phyloP scores from a whole-genome alignment of 1,140 invertebrate genomes.

The Anadara kagoshimensis region DNA sequence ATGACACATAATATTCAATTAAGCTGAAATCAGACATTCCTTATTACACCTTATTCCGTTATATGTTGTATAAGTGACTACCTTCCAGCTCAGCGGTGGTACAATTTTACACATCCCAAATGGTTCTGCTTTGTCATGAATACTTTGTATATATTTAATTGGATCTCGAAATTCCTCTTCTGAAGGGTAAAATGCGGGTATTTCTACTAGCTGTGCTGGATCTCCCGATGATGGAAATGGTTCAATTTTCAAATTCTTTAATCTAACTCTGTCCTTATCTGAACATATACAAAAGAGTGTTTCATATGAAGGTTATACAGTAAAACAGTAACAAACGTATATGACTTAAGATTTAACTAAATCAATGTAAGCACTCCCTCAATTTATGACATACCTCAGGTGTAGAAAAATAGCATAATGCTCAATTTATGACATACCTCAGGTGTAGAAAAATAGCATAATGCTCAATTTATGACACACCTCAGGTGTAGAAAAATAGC shows the following conservation, averaged over 20 bases:
- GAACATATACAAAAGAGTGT: background rate
- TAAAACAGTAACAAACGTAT: background rate
- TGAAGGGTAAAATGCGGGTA: constrained; percentile 87
- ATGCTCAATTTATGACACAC: too few species aligned
- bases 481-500: too few species aligned
- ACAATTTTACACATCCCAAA: constrained; percentile 93
- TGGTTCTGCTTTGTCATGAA: constrained; percentile 84
- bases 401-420: too few species aligned
- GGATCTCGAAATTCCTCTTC: constrained; percentile 93
- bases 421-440: too few species aligned
- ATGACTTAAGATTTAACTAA: background rate
- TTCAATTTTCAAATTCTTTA: background rate
- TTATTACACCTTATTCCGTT: too few species aligned
- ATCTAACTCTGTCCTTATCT: background rate
- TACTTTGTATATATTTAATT: constrained; percentile 90
- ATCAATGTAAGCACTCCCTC: too few species aligned
- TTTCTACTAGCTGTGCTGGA: constrained; percentile 79
- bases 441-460: too few species aligned
- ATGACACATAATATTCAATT: too few species aligned
- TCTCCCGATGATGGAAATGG: constrained; percentile 34
- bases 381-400: too few species aligned
- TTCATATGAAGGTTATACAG: background rate
- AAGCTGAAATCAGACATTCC: too few species aligned
- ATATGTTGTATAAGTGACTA: constrained; percentile 52
- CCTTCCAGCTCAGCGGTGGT: constrained; percentile 89